Evolutionary conservation across 2,113 vertebrate genomes (phyloP).

Genomic region (Trematomus loennbergii): DNA sequence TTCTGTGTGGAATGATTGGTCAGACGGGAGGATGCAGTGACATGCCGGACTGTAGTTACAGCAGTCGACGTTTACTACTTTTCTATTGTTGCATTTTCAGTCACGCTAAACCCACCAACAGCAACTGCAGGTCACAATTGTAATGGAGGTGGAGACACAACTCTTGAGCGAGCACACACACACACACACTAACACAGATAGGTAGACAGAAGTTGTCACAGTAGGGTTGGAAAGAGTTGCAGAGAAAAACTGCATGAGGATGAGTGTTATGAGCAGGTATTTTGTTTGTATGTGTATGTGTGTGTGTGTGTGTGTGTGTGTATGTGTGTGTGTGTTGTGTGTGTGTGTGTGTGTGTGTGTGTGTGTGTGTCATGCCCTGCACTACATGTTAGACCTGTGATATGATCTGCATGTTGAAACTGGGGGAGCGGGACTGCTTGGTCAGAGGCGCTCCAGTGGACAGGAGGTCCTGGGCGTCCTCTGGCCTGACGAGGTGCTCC

Average conservation of each 20-base stretch:
- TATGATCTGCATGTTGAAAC: conserved; percentile 99
- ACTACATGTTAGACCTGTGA: conserved; percentile 91
- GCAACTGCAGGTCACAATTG: conserved; percentile 38
- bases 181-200: conserved; percentile 29
- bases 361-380: conserved; percentile 1
- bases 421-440: conserved; percentile 97
- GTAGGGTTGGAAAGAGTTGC: conserved; percentile 26
- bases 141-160: conserved; percentile 47
- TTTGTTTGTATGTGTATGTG: not conserved
- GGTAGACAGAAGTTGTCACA: not conserved
- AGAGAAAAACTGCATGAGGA: conserved; percentile 46
- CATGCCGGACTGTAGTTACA: conserved; percentile 37
- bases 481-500: conserved; percentile 89
- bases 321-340: conserved; percentile 42
- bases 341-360: conserved; percentile 32
- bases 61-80: conserved; percentile 23
- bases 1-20: conserved; percentile 77
- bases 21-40: conserved; percentile 54
- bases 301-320: conserved; percentile 33
- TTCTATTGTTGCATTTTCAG: conserved; percentile 21
- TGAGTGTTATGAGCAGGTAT: conserved; percentile 17
- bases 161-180: conserved; percentile 1
- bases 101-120: conserved; percentile 11
- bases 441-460: conserved; percentile 91
- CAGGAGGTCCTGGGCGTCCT: conserved; percentile 89